Evolutionary conservation across 2,888 invertebrate genomes (phyloP).

Genomic region (Tenthredo scrophulariae): DNA sequence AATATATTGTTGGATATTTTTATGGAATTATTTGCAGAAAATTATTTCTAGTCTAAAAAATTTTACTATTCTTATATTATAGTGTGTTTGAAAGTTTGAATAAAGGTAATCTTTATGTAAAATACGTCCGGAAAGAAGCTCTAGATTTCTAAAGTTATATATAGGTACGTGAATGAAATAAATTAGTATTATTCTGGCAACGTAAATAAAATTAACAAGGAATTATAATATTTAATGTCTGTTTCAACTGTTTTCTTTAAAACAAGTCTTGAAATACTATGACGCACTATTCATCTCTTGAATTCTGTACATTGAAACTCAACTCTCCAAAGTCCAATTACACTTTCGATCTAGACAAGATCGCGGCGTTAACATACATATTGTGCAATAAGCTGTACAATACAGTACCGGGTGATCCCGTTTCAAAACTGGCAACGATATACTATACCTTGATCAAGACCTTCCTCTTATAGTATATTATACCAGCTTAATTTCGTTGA

Average conservation of each 20-base stretch:
- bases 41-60: not conserved
- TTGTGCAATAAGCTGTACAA: constrained; percentile 6
- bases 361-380: not conserved
- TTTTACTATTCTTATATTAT: not conserved
- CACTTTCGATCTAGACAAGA: constrained; percentile 32
- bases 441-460: not conserved
- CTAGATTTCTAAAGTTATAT: not conserved
- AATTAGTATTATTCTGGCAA: not conserved
- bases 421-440: not conserved
- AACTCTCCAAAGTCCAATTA: constrained; percentile 33
- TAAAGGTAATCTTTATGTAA: not conserved
- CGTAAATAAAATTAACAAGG: not conserved
- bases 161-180: not conserved
- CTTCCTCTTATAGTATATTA: not conserved
- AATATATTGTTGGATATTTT: no score
- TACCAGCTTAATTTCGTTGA: not conserved
- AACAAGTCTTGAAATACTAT: not conserved
- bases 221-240: not conserved
- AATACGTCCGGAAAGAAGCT: not conserved
- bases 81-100: not conserved
- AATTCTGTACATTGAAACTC: not conserved
- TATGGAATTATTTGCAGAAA: not conserved
- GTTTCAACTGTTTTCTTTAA: not conserved
- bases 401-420: not conserved
- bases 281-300: not conserved